Conservation (phyloP, 2,888 invertebrate genomes). For the Crepidodera aurea region DNA sequence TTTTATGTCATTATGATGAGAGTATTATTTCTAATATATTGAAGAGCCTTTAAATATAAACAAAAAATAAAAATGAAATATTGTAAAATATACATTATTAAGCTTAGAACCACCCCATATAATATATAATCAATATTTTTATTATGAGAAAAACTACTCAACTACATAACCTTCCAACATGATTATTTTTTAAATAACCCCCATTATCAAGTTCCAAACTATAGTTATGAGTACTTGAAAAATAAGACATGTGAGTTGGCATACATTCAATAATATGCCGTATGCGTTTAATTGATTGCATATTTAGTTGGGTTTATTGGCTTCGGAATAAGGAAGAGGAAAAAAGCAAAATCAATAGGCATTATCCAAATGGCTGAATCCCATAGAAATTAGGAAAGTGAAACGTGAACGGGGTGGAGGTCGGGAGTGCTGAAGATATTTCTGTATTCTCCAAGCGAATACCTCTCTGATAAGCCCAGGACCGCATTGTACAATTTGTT, state of each 20-base stretch:
- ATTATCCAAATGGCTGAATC: constrained; percentile 51
- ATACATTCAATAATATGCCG: not conserved
- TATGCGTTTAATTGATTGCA: constrained; percentile 19
- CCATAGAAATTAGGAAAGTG: constrained; percentile 50
- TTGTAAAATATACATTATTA: too few species aligned
- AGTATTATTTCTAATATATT: too few species aligned
- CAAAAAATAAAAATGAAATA: too few species aligned
- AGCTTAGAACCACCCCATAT: too few species aligned
- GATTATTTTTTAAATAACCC: too few species aligned
- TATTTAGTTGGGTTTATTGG: constrained; percentile 17
- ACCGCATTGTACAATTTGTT: constrained; percentile 2
- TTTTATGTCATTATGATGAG: too few species aligned
- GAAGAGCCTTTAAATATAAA: too few species aligned
- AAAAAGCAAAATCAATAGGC: constrained; percentile 47
- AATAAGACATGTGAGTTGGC: not conserved
- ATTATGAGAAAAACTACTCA: too few species aligned
- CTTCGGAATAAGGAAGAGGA: constrained; percentile 30
- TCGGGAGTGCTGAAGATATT: constrained; percentile 38
- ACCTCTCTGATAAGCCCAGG: constrained; percentile 33
- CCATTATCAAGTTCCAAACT: too few species aligned
- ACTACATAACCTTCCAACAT: too few species aligned
- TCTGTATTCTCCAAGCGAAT: constrained; percentile 48
- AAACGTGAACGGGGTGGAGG: constrained; percentile 37
- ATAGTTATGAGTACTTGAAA: too few species aligned
- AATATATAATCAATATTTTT: too few species aligned